Evolutionary conservation across 92 coral and sea anemone species (phyloP).

Genomic region (Metridium senile): DNA sequence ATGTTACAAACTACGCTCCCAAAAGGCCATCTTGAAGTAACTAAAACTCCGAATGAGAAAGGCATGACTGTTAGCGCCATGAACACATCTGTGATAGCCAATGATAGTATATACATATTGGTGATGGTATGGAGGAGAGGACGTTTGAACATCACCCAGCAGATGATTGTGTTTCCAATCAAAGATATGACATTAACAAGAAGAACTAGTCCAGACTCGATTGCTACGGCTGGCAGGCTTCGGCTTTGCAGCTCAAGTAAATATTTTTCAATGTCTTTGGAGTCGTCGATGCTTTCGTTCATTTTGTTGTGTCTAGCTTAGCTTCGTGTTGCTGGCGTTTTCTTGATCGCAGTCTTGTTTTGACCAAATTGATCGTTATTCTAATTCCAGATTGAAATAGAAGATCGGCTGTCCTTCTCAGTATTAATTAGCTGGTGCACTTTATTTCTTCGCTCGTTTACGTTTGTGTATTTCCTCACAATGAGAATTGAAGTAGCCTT

Average conservation of each 20-base stretch:
- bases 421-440: too few relatives aligned
- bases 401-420: too few relatives aligned
- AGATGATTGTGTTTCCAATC: conserved; percentile 25
- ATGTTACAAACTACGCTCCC: conserved; percentile 21
- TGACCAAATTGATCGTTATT: neutral
- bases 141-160: conserved; percentile 25
- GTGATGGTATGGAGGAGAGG: conserved; percentile 43
- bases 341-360: too few relatives aligned
- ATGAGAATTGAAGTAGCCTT: too few relatives aligned
- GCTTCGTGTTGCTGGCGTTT: too few relatives aligned
- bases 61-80: conserved; percentile 44
- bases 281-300: too few relatives aligned
- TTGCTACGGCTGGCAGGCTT: neutral
- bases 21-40: conserved; percentile 24
- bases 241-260: conserved; percentile 5
- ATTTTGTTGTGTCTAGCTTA: too few relatives aligned
- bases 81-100: conserved; percentile 26
- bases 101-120: conserved; percentile 19
- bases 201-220: conserved; percentile 21
- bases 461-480: too few relatives aligned
- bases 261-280: neutral
- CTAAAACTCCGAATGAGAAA: conserved; percentile 18
- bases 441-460: too few relatives aligned
- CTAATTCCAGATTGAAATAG: neutral
- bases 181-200: conserved; percentile 15